These are phyloP conservation scores for Alces alces DNA, from an alignment of 2,113 vertebrate genomes.

Conservation along the genomic window DNA sequence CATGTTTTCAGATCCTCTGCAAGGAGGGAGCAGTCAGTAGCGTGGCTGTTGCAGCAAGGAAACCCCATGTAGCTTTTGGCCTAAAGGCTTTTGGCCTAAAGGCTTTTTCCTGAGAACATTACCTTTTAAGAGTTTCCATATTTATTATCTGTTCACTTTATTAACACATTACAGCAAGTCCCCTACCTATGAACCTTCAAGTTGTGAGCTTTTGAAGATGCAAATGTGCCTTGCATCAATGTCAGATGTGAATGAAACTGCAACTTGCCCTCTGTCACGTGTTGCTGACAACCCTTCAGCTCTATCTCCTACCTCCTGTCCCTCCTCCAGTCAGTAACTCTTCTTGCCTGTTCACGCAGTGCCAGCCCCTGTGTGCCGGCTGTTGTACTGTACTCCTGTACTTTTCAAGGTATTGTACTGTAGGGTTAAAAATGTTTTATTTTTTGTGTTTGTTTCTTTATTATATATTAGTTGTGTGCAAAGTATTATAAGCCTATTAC, in stretches of 20 bases:
- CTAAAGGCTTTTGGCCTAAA: neutral
- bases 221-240: neutral
- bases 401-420: neutral
- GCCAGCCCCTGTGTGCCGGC: neutral
- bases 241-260: neutral
- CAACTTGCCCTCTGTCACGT: neutral
- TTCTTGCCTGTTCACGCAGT: neutral
- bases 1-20: neutral
- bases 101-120: neutral
- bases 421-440: neutral
- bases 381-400: neutral
- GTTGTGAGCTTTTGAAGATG: neutral
- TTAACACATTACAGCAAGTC: neutral
- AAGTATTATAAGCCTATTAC: neutral
- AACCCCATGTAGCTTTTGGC: neutral
- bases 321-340: neutral
- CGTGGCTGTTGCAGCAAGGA: neutral
- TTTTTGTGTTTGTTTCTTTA: neutral
- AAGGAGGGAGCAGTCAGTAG: neutral
- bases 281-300: neutral
- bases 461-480: neutral
- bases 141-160: neutral
- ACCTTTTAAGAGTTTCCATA: neutral
- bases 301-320: neutral
- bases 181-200: neutral